Base-by-base conservation (phyloP, 2,888 invertebrate genomes). In the Brachylomia viminalis region DNA sequence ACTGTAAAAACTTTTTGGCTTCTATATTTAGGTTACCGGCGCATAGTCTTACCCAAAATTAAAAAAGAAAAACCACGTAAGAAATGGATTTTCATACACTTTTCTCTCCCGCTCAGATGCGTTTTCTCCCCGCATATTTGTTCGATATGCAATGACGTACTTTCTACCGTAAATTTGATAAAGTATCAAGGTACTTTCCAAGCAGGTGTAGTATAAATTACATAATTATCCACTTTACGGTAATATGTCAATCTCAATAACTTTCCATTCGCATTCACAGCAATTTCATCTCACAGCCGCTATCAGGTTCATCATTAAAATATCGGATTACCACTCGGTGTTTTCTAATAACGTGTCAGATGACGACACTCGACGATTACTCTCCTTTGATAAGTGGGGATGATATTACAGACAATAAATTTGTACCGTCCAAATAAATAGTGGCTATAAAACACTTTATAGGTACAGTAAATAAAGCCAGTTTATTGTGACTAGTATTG, bases 381-480 rank as follows among this genome's bases (percentile, higher is more conserved):
- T 88, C 88, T 82, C 80, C 68, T 85, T 86, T 87, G 84, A 89
- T 83, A 85, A 88, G 88, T 82, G 80, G 79, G 86, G 85, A 85
- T 90, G 85, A 79, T 84, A 83, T 90, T 87, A 89, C 90, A 89
- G 79, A 83, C 86, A 84, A 82, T 90, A 87, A 89, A 89, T 87
- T 81, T 85, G 78, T 80, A 66, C 65, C 66, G 77, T 74, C 80
- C 80, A 82, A 82, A 86, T 82, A 87, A 88, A 91, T 86, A 82
- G 87, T 81, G 77, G 47, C 89, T 58, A 87, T 89, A 87, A 87
- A 87, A 86, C 84, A 87, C 72, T 89, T 89, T 84, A 87, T 87
- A 78, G 89, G 82, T 80, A 84, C 62, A 76, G 80, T 87, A 79
- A 87, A 89, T 83, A 89, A 87, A 86, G 72, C 56, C 52, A 71